These are phyloP conservation scores for Drosophila imparisetae DNA, from an alignment of 2,888 invertebrate genomes.

Conservation along the genomic window DNA sequence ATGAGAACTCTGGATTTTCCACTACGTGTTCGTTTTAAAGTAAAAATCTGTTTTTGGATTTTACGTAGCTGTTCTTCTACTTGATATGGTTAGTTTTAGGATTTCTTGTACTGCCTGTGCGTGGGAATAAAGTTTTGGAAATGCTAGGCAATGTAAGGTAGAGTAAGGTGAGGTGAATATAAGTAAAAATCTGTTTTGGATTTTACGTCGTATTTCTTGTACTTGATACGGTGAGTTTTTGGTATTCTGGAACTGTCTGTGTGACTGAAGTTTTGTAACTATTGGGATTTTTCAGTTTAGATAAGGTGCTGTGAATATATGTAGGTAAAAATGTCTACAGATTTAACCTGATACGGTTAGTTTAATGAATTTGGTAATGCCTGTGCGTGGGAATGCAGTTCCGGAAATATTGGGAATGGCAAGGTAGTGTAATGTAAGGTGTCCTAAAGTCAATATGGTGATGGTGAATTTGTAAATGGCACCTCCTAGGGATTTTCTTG, in stretches of 20 bases:
- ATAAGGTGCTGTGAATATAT: constrained; percentile 31
- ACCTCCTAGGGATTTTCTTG: constrained; percentile 21
- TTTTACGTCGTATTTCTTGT: constrained; percentile 41
- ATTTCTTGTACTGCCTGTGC: constrained; percentile 11
- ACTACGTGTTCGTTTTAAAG: constrained; percentile 37
- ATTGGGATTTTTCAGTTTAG: constrained; percentile 7
- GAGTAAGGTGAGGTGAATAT: constrained; percentile 23
- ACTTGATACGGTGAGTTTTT: constrained; percentile 43
- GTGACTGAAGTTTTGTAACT: constrained; percentile 18
- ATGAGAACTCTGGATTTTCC: constrained; percentile 54
- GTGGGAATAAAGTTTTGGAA: constrained; percentile 32
- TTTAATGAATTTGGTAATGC: constrained; percentile 5
- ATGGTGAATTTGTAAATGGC: neutral
- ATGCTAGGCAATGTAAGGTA: constrained; percentile 16
- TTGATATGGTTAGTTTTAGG: constrained; percentile 37
- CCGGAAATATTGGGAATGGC: constrained; percentile 1
- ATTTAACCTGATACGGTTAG: constrained; percentile 50
- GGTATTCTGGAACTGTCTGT: constrained; percentile 1
- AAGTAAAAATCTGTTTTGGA: constrained; percentile 20
- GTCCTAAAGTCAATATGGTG: neutral
- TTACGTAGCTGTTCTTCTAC: constrained; percentile 47
- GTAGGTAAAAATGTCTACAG: constrained; percentile 12
- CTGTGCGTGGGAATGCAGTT: constrained; percentile 36
- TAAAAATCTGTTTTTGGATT: constrained; percentile 37
- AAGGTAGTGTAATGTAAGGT: constrained; percentile 28